These are phyloP conservation scores for Cydia fagiglandana DNA, from an alignment of 1,140 invertebrate genomes.

Conservation along the genomic window DNA sequence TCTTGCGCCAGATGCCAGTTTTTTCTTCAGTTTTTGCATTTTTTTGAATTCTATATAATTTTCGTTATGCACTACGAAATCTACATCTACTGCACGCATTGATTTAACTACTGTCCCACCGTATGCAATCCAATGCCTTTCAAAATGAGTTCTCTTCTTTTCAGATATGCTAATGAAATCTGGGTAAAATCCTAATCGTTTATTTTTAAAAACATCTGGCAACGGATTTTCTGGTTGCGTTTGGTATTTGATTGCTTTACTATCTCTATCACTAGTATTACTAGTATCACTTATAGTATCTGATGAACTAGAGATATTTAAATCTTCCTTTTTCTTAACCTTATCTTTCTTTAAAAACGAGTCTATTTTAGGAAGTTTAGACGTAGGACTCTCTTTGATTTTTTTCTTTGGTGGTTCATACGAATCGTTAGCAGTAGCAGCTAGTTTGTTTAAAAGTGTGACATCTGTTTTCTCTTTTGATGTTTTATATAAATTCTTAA, in stretches of 20 bases:
- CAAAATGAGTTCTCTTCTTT: constrained; percentile 59
- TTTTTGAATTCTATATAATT: constrained; percentile 61
- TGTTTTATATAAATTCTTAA: constrained; percentile 83
- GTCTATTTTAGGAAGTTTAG: constrained; percentile 42
- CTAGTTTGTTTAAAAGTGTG: constrained; percentile 79
- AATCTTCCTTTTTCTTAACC: constrained; percentile 36
- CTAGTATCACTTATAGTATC: constrained; percentile 29
- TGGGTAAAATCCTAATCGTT: constrained; percentile 68
- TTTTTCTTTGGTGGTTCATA: constrained; percentile 58
- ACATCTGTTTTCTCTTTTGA: constrained; percentile 85
- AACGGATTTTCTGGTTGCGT: constrained; percentile 60
- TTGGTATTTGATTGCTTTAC: constrained; percentile 39
- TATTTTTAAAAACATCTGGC: constrained; percentile 65
- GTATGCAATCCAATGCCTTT: constrained; percentile 79
- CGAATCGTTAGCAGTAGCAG: constrained; percentile 48
- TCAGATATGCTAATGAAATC: constrained; percentile 67
- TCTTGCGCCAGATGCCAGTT: constrained; percentile 62
- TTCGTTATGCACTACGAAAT: constrained; percentile 76
- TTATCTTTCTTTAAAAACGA: constrained; percentile 44
- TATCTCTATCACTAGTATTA: constrained; percentile 6
- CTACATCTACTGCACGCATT: constrained; percentile 63
- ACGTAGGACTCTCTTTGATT: constrained; percentile 41
- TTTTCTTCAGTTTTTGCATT: constrained; percentile 59
- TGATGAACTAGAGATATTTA: constrained; percentile 14
- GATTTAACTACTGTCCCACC: constrained; percentile 72